These are phyloP conservation scores for Pogonus chalceus DNA, from an alignment of 1,140 invertebrate species.

Conservation along the genomic window DNA sequence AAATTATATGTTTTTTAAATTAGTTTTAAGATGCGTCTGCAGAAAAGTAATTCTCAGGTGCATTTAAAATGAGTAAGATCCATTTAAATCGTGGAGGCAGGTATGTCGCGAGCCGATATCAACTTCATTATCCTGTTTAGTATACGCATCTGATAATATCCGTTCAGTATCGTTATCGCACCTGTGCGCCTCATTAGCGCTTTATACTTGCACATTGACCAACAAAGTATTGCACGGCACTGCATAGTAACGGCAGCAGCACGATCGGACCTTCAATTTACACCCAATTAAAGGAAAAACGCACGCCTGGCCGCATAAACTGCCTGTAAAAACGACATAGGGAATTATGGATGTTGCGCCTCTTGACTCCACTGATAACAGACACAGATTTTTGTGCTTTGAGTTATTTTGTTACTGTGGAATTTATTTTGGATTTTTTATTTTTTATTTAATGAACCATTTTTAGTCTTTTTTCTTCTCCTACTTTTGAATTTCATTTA, in stretches of 20 bases:
- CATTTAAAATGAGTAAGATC: no score
- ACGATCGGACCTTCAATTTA: background rate
- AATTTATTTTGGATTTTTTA: background rate
- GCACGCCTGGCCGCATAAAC: conserved; percentile 2
- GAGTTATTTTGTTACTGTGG: background rate
- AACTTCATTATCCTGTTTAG: background rate
- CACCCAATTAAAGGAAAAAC: conserved; percentile 7
- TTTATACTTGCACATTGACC: no score
- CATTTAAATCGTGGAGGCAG: no score
- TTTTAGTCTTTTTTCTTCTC: background rate
- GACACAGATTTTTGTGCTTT: background rate
- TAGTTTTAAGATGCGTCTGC: no score
- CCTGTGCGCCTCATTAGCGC: background rate
- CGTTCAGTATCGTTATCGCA: background rate
- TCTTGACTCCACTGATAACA: background rate
- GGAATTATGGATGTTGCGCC: background rate
- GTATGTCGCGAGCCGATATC: background rate
- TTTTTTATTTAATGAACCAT: background rate
- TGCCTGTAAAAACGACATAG: conserved; percentile 1
- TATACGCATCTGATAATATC: conserved; percentile 1
- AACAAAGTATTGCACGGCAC: no score
- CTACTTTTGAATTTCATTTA: background rate
- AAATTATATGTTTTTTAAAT: no score
- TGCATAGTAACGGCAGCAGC: background rate
- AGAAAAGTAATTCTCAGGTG: no score